These are phyloP conservation scores for Ericerus pela DNA, from an alignment of 1,140 invertebrate genomes.

Conservation along the genomic window DNA sequence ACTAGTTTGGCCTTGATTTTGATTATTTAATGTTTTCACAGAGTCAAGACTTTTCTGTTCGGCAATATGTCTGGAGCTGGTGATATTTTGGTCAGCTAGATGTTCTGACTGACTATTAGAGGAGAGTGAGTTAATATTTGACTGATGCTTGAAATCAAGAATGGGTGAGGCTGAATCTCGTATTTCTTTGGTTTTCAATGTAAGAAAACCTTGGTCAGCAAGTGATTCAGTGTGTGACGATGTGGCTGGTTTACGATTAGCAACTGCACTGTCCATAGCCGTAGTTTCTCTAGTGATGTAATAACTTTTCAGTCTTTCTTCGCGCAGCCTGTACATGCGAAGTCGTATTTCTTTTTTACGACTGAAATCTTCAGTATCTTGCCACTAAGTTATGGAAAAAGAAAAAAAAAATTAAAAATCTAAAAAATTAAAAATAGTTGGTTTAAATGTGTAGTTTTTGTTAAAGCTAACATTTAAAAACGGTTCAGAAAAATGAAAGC, in stretches of 20 bases:
- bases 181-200: conserved; percentile 58
- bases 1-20: no score
- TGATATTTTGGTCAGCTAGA: no score
- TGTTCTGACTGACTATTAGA: no score
- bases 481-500: not conserved
- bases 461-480: not conserved
- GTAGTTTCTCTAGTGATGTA: conserved; percentile 40
- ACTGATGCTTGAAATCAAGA: conserved; percentile 35
- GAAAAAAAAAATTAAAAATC: no score
- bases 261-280: conserved; percentile 10
- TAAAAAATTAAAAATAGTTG: not conserved
- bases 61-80: not conserved
- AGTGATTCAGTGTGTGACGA: conserved; percentile 48
- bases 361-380: conserved; percentile 67
- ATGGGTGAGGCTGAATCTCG: conserved; percentile 57
- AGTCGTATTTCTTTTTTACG: conserved; percentile 68
- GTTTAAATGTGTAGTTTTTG: not conserved
- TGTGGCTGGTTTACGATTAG: conserved; percentile 24
- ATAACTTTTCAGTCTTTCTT: conserved; percentile 53
- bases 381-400: conserved; percentile 47
- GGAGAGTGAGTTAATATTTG: not conserved
- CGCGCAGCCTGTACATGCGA: conserved; percentile 64
- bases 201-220: conserved; percentile 54
- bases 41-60: no score
- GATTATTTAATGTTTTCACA: no score